Evolutionary conservation across 2,113 vertebrate genomes (phyloP).

Genomic region (Vulpes ferrilata): DNA sequence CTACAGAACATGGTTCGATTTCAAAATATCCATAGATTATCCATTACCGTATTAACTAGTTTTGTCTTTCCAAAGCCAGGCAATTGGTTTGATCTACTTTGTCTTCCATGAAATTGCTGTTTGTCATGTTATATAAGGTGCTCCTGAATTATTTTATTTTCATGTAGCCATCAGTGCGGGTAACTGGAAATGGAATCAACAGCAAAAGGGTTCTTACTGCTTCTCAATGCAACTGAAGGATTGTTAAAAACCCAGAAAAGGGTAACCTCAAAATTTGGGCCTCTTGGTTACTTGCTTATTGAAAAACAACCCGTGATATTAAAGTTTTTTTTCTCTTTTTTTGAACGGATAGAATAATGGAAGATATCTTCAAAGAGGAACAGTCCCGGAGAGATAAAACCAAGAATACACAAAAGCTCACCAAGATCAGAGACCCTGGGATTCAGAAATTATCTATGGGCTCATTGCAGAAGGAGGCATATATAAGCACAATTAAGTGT

Average conservation of each 20-base stretch:
- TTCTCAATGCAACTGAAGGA: not conserved
- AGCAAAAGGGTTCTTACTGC: not conserved
- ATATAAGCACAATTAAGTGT: not conserved
- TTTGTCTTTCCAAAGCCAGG: not conserved
- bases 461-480: not conserved
- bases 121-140: not conserved
- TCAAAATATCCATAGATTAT: not conserved
- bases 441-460: not conserved
- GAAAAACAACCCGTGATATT: not conserved
- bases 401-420: not conserved
- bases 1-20: not conserved
- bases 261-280: not conserved
- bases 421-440: not conserved
- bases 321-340: not conserved
- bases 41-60: not conserved
- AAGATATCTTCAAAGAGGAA: not conserved
- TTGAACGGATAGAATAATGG: not conserved
- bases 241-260: not conserved
- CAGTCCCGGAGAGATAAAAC: not conserved
- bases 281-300: not conserved
- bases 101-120: not conserved
- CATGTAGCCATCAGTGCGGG: not conserved
- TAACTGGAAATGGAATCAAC: not conserved
- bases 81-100: not conserved
- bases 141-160: not conserved